Conservation (phyloP, 2,113 vertebrate species). For the Vulpes ferrilata region DNA sequence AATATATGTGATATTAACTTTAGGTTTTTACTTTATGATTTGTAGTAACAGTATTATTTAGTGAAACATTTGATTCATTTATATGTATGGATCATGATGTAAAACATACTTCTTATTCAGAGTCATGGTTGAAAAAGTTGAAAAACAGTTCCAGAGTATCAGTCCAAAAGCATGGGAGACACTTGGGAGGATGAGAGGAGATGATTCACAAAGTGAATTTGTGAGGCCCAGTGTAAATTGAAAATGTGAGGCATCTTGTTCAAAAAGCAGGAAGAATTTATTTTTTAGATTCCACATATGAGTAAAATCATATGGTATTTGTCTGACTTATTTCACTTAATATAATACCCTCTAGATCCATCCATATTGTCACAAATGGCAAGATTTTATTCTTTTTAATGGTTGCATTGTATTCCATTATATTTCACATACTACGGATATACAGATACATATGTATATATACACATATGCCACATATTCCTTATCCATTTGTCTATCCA, state of each 20-base stretch:
- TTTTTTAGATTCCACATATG: neutral
- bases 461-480: neutral
- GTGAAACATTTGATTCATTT: slow-evolving; percentile 43
- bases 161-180: neutral
- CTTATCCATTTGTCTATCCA: neutral
- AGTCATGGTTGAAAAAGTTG: neutral
- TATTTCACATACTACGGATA: neutral
- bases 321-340: neutral
- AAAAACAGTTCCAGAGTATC: neutral
- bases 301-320: neutral
- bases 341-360: neutral
- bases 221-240: neutral
- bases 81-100: neutral
- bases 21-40: slow-evolving; percentile 11
- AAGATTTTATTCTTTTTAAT: neutral
- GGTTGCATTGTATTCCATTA: neutral
- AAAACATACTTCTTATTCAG: neutral
- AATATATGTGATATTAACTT: slow-evolving; percentile 1
- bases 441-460: neutral
- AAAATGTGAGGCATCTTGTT: neutral
- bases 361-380: neutral
- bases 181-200: slow-evolving; percentile 11
- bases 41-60: neutral
- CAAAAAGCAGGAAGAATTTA: neutral
- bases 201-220: slow-evolving; percentile 6